Evolutionary conservation across 1,140 invertebrate genomes (phyloP), one percentile per base, ranked within the genome.

Genomic region (Helicoverpa zea): DNA sequence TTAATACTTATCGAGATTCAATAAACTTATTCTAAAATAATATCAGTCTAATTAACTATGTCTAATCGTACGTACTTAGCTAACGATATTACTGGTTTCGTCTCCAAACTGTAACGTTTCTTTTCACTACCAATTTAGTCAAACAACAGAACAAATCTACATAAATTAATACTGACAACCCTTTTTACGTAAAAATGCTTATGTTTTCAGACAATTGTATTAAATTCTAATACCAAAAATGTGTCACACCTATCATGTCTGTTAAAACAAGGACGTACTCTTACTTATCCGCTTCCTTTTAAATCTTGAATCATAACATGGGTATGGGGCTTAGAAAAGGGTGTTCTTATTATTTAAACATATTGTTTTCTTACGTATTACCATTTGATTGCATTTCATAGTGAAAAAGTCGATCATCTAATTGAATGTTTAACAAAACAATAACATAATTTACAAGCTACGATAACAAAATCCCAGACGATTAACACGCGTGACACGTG

Each of bases 11-110:
- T 63, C 29, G 83, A 84, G 75, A 86, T 84, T 86, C 83, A 79
- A 51, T 68, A 61, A 51, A 76, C 43, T 84, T 81, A 83, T 75
- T 29, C 79, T 82, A 81, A 49, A 78, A 51, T 79, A 58, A 80
- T 83, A 76, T 86, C 84, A 86, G 84, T 86, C 84, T 86, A 86
- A 83, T 64, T 72, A 72, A 64, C 47, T 81, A 81, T n/a, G 56
- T 77, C 61, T 77, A 70, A 79, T 75, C 29, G 58, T 51, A 43
- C 35, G 35, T 43, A 43, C 5, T 43, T 43, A 76, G 18, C 47
- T 76, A 52, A 76, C 43, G 52, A 76, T 51, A 49, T 49, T 68
- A 49, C 64, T 63, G 58, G 59, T 76, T 76, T 52, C 23, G 35
- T 63, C 43, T 14, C 23, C 16, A 18, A 70, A 43, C 64, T 43